Conservation (phyloP, 1,140 invertebrate species). For the Matsumurasca onukii region DNA sequence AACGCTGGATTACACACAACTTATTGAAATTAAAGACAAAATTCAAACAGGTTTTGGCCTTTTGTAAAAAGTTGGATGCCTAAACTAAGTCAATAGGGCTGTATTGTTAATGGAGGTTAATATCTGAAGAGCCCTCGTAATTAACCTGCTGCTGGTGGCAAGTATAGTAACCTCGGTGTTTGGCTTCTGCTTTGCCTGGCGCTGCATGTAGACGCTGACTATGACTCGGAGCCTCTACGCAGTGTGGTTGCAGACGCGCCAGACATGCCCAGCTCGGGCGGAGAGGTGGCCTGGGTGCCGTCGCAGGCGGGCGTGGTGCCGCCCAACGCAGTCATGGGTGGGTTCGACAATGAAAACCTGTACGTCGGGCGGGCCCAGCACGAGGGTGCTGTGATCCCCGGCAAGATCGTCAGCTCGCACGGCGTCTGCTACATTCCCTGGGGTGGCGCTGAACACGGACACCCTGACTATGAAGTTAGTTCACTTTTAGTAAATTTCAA, state of each 20-base stretch:
- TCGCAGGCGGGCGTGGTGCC: slow-evolving; percentile 65
- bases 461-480: slow-evolving; percentile 69
- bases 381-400: slow-evolving; percentile 74
- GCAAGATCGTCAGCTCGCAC: slow-evolving; percentile 72
- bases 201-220: slow-evolving; percentile 20
- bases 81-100: no score
- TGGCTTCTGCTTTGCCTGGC: slow-evolving; percentile 7
- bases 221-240: slow-evolving; percentile 11
- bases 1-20: no score
- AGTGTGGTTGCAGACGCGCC: slow-evolving; percentile 2
- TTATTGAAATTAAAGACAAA: no score
- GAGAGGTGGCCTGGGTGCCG: slow-evolving; percentile 59
- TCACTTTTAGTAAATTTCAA: background rate
- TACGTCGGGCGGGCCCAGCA: slow-evolving; percentile 71
- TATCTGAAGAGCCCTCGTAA: no score
- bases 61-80: no score
- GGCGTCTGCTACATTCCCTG: slow-evolving; percentile 73
- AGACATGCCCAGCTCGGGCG: background rate
- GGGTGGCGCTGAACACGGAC: slow-evolving; percentile 75
- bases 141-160: no score
- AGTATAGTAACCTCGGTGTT: no score
- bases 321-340: slow-evolving; percentile 68
- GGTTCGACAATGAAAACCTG: slow-evolving; percentile 70
- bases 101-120: no score
- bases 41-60: no score